Evolutionary conservation across 2,113 vertebrate genomes (phyloP).

Genomic region (Ammodramus savannarum): DNA sequence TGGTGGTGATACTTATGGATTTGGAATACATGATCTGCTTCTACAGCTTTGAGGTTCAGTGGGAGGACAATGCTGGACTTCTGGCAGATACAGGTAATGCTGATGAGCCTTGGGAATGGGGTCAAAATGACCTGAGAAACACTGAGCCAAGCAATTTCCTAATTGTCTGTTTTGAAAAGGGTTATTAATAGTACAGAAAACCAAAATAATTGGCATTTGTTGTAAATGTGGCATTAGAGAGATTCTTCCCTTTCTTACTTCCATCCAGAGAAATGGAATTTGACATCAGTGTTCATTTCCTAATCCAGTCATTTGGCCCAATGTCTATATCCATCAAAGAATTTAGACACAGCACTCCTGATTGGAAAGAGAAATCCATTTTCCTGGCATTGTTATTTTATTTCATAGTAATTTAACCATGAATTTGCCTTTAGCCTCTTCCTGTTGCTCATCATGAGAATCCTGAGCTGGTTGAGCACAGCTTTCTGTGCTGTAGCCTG

Average conservation of each 20-base stretch:
- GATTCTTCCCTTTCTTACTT: neutral
- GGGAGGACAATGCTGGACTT: conserved; percentile 81
- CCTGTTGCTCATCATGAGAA: neutral
- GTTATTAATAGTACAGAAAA: neutral
- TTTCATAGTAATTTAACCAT: neutral
- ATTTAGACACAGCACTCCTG: neutral
- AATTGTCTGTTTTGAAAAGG: neutral
- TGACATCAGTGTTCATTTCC: neutral
- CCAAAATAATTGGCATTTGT: conserved; percentile 17
- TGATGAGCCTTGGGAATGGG: neutral
- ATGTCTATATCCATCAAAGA: conserved; percentile 20
- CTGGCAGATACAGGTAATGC: conserved; percentile 75
- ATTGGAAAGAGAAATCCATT: neutral
- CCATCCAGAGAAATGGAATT: conserved; percentile 13
- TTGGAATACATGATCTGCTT: conserved; percentile 98
- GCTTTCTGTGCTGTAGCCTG: neutral
- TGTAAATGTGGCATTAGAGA: neutral
- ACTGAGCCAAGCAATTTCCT: neutral
- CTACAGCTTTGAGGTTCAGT: conserved; percentile 96
- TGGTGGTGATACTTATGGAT: conserved; percentile 93
- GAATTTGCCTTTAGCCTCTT: neutral
- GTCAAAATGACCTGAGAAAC: neutral
- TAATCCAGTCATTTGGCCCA: neutral
- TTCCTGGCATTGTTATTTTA: conserved; percentile 11
- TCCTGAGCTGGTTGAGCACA: neutral